Evolutionary conservation across 2,113 vertebrate genomes (phyloP).

Genomic region (Mastomys coucha): DNA sequence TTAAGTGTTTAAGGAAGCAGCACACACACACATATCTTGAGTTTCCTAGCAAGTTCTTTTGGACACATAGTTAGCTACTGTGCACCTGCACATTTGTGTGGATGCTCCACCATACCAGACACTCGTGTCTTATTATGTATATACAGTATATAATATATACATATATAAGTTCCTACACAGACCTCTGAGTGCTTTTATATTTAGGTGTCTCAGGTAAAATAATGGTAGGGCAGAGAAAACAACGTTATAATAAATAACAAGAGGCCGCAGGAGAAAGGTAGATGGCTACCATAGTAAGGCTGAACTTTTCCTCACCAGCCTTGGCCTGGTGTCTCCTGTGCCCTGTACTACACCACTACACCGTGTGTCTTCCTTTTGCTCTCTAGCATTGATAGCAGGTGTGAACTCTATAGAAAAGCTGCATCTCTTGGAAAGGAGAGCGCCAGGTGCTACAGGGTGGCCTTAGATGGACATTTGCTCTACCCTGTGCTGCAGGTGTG

Average conservation of each 20-base stretch:
- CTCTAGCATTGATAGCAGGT: not conserved
- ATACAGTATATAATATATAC: not conserved
- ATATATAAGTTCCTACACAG: not conserved
- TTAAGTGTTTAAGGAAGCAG: not conserved
- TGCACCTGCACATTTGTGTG: not conserved
- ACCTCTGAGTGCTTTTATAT: not conserved
- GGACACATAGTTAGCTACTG: not conserved
- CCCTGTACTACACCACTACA: not conserved
- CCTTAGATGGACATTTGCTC: not conserved
- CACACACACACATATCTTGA: not conserved
- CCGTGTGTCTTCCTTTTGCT: not conserved
- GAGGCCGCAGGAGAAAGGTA: not conserved
- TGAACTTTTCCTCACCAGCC: not conserved
- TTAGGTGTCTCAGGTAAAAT: not conserved
- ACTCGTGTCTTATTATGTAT: not conserved
- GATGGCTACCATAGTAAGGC: not conserved
- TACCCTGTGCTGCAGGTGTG: not conserved
- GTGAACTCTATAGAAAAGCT: not conserved
- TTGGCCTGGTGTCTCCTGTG: not conserved
- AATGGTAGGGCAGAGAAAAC: not conserved
- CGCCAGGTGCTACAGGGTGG: not conserved
- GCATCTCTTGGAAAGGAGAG: not conserved
- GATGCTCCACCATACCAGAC: not conserved
- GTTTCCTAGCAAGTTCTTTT: conserved; percentile 18
- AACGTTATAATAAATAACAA: not conserved